A percentile compares a stretch with the other conserved stretches of the same genome.
Conservation (phyloP, 2,797 vertebrate species). For the Syncerus caffer region DNA sequence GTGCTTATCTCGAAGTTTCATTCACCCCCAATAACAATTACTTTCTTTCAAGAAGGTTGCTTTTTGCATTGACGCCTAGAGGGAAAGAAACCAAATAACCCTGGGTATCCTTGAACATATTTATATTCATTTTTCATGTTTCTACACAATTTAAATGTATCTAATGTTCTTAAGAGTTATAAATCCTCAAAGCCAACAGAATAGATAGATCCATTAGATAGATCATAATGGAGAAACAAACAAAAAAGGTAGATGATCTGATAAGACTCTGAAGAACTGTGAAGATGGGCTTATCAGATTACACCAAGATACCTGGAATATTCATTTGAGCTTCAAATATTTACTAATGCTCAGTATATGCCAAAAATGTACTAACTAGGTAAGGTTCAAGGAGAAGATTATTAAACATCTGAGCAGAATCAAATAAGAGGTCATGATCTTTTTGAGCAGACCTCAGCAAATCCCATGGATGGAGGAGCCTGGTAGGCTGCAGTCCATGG, state of each 20-base stretch:
- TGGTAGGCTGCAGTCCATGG: too few species aligned
- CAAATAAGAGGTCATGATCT: neutral
- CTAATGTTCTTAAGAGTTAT: neutral
- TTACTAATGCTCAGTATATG: neutral
- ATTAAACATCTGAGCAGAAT: neutral
- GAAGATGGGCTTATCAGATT: neutral
- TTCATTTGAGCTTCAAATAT: neutral
- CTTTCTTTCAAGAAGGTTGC: neutral
- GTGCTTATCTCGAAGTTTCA: neutral
- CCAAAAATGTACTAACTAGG: neutral
- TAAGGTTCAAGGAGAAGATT: neutral
- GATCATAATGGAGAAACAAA: neutral
- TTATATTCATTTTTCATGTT: neutral
- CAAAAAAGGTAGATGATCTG: neutral
- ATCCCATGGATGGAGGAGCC: too few species aligned
- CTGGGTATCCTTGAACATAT: neutral
- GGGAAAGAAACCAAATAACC: neutral
- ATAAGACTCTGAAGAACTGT: constrained; percentile 3
- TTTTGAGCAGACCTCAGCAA: neutral
- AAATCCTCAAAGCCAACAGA: neutral
- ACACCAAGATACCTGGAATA: neutral
- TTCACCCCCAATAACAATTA: neutral
- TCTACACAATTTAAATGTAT: neutral
- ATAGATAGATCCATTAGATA: neutral
- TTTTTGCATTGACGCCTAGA: neutral